phyloP scores from a whole-genome alignment of 2,113 vertebrate species.

The Etheostoma cragini region DNA sequence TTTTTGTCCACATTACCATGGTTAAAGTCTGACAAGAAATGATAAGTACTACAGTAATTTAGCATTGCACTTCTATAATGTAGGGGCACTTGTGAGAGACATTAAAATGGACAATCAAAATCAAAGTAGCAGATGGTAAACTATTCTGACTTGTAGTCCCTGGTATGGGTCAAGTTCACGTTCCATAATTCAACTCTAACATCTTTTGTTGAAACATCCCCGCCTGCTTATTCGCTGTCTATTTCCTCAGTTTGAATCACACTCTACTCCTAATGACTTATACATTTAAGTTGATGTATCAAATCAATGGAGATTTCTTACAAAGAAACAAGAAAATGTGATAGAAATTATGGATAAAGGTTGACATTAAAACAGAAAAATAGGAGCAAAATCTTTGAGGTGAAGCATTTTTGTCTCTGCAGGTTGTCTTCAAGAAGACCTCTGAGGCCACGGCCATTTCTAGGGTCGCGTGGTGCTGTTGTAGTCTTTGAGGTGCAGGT shows the following conservation, averaged over 20 bases:
- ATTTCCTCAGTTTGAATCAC: not conserved
- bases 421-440: not conserved
- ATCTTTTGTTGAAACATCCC: not conserved
- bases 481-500: constrained; percentile 64
- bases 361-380: not conserved
- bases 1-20: not conserved
- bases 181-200: no score
- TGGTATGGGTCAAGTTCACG: not conserved
- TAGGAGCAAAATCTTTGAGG: not conserved
- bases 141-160: not conserved
- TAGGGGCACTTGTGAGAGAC: not conserved
- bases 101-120: not conserved
- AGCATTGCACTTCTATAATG: not conserved
- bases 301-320: not conserved
- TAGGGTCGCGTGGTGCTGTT: constrained; percentile 1
- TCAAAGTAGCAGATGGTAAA: not conserved
- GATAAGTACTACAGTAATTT: not conserved
- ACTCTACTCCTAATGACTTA: not conserved
- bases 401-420: constrained; percentile 14
- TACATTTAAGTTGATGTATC: not conserved
- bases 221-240: not conserved
- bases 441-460: constrained; percentile 26
- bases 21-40: not conserved
- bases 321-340: not conserved
- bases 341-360: not conserved